These are phyloP conservation scores for Tromatobia lineatoria DNA, from an alignment of 2,888 invertebrate genomes.

Conservation along the genomic window DNA sequence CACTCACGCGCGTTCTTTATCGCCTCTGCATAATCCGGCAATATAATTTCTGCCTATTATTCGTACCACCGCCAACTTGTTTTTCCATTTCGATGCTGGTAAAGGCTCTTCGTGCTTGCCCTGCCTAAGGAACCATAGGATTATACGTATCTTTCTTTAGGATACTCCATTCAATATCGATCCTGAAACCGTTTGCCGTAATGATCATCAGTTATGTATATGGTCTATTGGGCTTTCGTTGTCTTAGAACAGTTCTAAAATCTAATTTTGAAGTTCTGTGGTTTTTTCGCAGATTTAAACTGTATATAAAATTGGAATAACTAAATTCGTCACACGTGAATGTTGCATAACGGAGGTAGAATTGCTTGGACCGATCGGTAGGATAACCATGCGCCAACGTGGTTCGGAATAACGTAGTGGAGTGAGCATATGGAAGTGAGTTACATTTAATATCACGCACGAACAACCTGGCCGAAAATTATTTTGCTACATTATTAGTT, in stretches of 20 bases:
- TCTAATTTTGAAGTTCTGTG: not conserved
- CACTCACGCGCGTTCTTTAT: conserved; percentile 27
- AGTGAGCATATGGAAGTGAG: not conserved
- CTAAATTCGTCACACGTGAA: not conserved
- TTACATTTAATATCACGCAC: conserved; percentile 52
- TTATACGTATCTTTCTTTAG: not conserved
- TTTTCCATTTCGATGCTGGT: conserved; percentile 22
- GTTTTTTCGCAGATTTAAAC: not conserved
- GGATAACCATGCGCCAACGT: not conserved
- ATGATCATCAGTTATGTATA: conserved; percentile 6
- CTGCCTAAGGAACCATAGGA: conserved; percentile 2
- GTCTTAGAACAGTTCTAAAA: conserved; percentile 3
- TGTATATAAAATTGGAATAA: not conserved
- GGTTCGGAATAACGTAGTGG: not conserved
- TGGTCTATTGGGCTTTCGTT: not conserved
- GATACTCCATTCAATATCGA: conserved; percentile 20
- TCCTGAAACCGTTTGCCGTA: not conserved
- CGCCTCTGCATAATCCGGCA: conserved; percentile 35
- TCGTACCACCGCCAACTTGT: conserved; percentile 10
- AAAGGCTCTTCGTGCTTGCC: conserved; percentile 5
- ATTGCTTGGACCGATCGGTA: conserved; percentile 7
- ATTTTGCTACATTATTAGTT: conserved; percentile 25
- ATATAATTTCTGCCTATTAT: conserved; percentile 43
- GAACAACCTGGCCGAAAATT: conserved; percentile 28
- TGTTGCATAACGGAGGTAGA: conserved; percentile 1